phyloP scores from a whole-genome alignment of 2,797 vertebrate species.

The Pangasius djambal region DNA sequence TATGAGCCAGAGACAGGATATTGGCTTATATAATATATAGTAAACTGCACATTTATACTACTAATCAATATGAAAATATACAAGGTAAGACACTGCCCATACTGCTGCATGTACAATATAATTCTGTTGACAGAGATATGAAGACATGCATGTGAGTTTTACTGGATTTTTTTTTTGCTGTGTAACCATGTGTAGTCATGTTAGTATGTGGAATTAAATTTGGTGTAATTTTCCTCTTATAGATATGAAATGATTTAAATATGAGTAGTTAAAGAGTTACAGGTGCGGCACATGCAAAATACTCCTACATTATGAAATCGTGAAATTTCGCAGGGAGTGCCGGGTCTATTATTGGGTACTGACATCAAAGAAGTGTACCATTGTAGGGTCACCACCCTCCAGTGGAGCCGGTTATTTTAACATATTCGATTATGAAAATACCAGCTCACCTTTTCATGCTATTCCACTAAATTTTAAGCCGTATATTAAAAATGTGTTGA shows the following conservation, averaged over 20 bases:
- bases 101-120: background rate
- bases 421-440: background rate
- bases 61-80: conserved; percentile 5
- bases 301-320: conserved; percentile 25
- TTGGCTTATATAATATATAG: background rate
- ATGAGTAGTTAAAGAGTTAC: conserved; percentile 31
- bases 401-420: conserved; percentile 21
- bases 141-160: conserved; percentile 24
- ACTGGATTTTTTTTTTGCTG: conserved; percentile 7
- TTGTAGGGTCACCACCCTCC: conserved; percentile 50
- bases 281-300: conserved; percentile 23
- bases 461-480: background rate
- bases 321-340: conserved; percentile 53
- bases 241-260: background rate
- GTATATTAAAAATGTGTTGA: conserved; percentile 1
- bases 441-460: background rate
- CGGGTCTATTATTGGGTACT: conserved; percentile 42
- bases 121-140: background rate
- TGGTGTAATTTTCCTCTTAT: background rate
- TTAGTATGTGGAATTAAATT: background rate
- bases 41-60: background rate
- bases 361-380: conserved; percentile 50
- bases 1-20: background rate
- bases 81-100: background rate
- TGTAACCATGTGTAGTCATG: conserved; percentile 11